phyloP scores from a whole-genome alignment of 2,888 invertebrate genomes.

The Hirtodrosophila trivittata region DNA sequence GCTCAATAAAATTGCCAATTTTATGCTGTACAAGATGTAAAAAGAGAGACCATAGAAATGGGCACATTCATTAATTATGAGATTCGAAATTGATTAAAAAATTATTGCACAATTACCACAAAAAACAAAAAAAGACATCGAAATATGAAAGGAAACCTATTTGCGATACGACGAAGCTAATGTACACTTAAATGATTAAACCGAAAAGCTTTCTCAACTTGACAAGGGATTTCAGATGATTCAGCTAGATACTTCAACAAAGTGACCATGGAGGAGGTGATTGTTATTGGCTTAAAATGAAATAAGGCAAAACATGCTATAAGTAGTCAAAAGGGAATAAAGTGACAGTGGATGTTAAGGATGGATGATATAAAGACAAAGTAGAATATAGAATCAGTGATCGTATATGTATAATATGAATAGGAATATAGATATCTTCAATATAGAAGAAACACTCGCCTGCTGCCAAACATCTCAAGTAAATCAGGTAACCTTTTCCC shows the following conservation, averaged over 20 bases:
- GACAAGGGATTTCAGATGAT: no score
- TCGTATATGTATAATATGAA: no score
- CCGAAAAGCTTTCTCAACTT: no score
- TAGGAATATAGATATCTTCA: background rate
- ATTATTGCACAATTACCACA: constrained; percentile 34
- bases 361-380: no score
- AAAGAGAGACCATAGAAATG: constrained; percentile 12
- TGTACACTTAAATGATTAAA: constrained; percentile 21
- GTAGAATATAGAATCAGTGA: no score
- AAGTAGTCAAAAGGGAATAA: no score
- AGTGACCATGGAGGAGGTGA: no score
- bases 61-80: constrained; percentile 39
- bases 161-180: background rate
- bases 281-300: no score
- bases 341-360: no score
- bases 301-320: no score
- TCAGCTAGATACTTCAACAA: no score
- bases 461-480: background rate
- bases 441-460: no score
- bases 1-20: constrained; percentile 29
- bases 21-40: constrained; percentile 14
- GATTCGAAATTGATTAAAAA: constrained; percentile 38
- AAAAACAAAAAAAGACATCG: constrained; percentile 7
- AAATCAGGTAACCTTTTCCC: background rate
- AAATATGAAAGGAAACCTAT: background rate